Evolutionary conservation across 2,797 vertebrate genomes (phyloP).

Genomic region (Anguilla marmorata): DNA sequence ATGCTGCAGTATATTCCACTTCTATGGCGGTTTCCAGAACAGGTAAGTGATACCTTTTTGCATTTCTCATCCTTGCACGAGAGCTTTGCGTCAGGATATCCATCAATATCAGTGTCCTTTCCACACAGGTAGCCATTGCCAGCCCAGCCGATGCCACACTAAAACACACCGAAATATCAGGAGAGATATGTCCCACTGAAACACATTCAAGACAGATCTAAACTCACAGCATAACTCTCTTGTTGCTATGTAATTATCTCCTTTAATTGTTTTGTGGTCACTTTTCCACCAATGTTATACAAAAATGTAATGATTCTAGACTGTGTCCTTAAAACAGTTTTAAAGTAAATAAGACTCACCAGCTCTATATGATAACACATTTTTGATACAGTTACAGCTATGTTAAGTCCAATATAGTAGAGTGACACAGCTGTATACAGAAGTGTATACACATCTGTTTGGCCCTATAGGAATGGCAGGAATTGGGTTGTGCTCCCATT

Average conservation of each 20-base stretch:
- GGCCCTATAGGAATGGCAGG: too few relatives aligned
- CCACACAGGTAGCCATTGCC: conserved; percentile 91
- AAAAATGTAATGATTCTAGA: neutral
- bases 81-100: conserved; percentile 83
- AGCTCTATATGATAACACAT: too few relatives aligned
- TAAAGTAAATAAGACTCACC: neutral
- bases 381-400: too few relatives aligned
- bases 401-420: too few relatives aligned
- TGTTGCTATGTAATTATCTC: neutral
- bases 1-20: neutral
- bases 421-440: too few relatives aligned
- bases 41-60: conserved; percentile 73
- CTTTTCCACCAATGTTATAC: neutral
- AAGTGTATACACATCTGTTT: too few relatives aligned
- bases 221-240: neutral
- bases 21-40: neutral
- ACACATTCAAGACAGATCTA: neutral
- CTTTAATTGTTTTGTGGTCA: neutral
- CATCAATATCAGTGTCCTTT: conserved; percentile 93
- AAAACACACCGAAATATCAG: conserved; percentile 42
- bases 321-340: neutral
- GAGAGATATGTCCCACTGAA: neutral
- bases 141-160: conserved; percentile 95
- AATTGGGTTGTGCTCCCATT: too few relatives aligned
- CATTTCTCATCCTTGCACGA: conserved; percentile 80